phyloP scores from a whole-genome alignment of 2,888 invertebrate species.

The Steinernema carpocapsae region DNA sequence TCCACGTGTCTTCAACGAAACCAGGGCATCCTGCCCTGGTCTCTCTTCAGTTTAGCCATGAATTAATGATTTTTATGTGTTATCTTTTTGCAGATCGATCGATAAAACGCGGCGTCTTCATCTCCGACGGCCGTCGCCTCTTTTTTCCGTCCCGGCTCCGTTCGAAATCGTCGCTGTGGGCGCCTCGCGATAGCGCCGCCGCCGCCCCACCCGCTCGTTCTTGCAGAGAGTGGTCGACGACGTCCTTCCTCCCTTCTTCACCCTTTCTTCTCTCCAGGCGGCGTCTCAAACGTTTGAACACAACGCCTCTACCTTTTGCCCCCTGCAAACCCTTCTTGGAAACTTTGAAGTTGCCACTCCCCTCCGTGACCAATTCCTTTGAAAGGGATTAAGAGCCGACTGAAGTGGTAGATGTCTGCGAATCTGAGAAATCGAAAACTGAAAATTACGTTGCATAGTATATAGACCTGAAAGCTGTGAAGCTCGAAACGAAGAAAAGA shows the following conservation, averaged over 20 bases:
- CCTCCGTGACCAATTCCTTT: too few relatives aligned
- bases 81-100: slow-evolving; percentile 31
- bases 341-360: neutral
- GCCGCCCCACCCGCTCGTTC: neutral
- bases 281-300: neutral
- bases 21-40: too few relatives aligned
- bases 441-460: too few relatives aligned
- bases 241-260: slow-evolving; percentile 13
- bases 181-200: slow-evolving; percentile 21
- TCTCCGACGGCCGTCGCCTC: slow-evolving; percentile 18
- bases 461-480: neutral
- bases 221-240: too few relatives aligned
- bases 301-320: neutral
- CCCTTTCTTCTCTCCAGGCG: neutral
- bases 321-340: neutral
- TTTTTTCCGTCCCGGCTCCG: slow-evolving; percentile 9
- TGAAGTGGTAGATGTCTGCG: neutral
- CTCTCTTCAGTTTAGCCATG: too few relatives aligned
- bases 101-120: slow-evolving; percentile 32
- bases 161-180: slow-evolving; percentile 26
- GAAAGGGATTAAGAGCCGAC: too few relatives aligned
- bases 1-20: too few relatives aligned
- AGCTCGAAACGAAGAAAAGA: neutral
- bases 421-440: too few relatives aligned
- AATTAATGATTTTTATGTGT: slow-evolving; percentile 15